These are phyloP conservation scores for Alouatta caraya DNA, from an alignment of 2,797 vertebrate species.

Conservation along the genomic window DNA sequence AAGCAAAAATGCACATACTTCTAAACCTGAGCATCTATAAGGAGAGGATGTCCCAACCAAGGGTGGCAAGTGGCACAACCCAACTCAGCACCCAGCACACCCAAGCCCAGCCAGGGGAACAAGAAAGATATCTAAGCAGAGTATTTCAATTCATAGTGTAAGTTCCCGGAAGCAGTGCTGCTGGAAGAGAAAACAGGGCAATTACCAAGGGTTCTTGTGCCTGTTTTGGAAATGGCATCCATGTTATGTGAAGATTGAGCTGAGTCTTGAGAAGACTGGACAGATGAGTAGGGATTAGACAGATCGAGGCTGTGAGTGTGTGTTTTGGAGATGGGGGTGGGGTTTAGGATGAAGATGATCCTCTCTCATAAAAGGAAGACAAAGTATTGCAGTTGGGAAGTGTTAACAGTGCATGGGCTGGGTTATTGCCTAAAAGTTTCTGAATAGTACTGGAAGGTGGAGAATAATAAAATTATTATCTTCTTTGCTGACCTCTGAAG, in stretches of 20 bases:
- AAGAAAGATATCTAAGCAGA: neutral
- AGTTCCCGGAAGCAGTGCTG: neutral
- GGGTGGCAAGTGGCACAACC: slow-evolving; percentile 64
- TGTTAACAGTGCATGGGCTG: accelerated
- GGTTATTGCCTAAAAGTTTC: neutral
- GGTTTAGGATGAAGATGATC: too few species aligned
- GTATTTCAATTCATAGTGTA: neutral
- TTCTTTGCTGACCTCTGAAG: neutral
- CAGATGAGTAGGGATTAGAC: neutral
- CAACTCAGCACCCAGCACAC: slow-evolving; percentile 8
- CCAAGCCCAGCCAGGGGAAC: neutral
- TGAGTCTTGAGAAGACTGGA: neutral
- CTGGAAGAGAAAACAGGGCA: neutral
- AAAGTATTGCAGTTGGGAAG: neutral
- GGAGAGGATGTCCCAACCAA: neutral
- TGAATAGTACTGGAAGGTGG: neutral
- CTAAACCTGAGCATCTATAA: neutral
- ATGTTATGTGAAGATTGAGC: accelerated
- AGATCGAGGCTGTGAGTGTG: neutral
- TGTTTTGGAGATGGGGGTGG: too few species aligned
- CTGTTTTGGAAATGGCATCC: neutral
- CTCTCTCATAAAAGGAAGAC: neutral
- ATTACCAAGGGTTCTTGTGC: accelerated
- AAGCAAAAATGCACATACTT: neutral
- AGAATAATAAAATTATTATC: neutral